These are phyloP conservation scores for Dryomyza anilis DNA, from an alignment of 2,888 invertebrate genomes.

Conservation along the genomic window DNA sequence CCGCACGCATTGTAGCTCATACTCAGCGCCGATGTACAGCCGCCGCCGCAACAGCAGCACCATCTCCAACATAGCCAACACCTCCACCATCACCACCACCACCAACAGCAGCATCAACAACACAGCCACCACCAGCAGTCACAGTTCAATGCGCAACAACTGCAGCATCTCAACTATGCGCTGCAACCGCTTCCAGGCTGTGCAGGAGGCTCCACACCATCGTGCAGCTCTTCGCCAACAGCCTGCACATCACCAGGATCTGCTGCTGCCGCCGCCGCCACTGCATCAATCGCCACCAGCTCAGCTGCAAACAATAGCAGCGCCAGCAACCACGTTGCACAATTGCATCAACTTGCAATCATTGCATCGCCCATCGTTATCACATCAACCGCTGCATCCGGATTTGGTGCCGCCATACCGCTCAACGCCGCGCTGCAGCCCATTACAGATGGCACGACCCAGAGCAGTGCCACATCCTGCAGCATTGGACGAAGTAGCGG, in stretches of 20 bases:
- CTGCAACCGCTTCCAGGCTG: conserved; percentile 39
- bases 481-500: conserved; percentile 35
- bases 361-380: conserved; percentile 47
- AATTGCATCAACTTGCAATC: conserved; percentile 47
- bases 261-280: conserved; percentile 40
- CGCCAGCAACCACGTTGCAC: conserved; percentile 19
- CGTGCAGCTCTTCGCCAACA: conserved; percentile 51
- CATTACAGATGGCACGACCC: conserved; percentile 18
- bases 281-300: conserved; percentile 32
- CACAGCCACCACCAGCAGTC: conserved; percentile 30
- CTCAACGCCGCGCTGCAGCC: conserved; percentile 34
- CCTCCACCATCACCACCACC: conserved; percentile 46
- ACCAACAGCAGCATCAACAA: conserved; percentile 46
- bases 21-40: conserved; percentile 21
- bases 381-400: conserved; percentile 39
- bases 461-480: conserved; percentile 31
- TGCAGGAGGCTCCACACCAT: conserved; percentile 47
- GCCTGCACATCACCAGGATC: conserved; percentile 50
- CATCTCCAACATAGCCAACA: conserved; percentile 37
- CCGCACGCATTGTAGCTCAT: conserved; percentile 40
- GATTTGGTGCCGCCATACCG: conserved; percentile 39
- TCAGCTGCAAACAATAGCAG: conserved; percentile 5
- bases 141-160: conserved; percentile 36
- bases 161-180: conserved; percentile 46
- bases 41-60: conserved; percentile 15